phyloP scores from a whole-genome alignment of 2,797 vertebrate species.

The Platalea minor region DNA sequence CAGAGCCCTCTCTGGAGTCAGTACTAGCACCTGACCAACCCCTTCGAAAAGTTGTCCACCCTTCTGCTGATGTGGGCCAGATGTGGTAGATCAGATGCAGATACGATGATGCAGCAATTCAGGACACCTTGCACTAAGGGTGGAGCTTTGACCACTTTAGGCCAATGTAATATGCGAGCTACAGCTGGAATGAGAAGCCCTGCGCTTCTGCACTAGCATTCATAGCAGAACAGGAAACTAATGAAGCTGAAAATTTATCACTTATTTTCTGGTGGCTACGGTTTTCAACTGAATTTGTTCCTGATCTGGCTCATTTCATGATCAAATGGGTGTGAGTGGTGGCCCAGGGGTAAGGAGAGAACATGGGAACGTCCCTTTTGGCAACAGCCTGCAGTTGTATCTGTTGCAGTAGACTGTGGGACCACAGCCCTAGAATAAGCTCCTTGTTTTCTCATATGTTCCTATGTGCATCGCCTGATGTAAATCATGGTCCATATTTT shows the following conservation, averaged over 20 bases:
- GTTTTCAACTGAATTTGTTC: slow-evolving; percentile 47
- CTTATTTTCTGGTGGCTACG: slow-evolving; percentile 35
- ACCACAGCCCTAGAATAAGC: neutral
- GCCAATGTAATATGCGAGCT: neutral
- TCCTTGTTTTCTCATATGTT: neutral
- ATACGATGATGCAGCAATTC: accelerated
- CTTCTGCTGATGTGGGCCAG: neutral
- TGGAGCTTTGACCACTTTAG: neutral
- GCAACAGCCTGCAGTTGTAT: neutral
- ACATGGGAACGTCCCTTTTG: neutral
- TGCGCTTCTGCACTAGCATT: neutral
- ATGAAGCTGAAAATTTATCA: slow-evolving; percentile 42
- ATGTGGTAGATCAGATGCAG: neutral
- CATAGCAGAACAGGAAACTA: slow-evolving; percentile 3
- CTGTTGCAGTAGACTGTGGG: neutral
- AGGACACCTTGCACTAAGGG: neutral
- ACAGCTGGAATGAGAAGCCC: neutral
- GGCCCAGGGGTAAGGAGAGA: neutral
- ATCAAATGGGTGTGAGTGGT: neutral
- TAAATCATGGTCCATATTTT: neutral
- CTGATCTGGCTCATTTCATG: slow-evolving; percentile 27
- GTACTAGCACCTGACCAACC: neutral
- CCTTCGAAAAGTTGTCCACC: neutral
- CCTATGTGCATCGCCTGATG: accelerated
- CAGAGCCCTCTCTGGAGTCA: neutral